Base-by-base conservation (phyloP, 2,797 vertebrate genomes). In the Acanthornis magna region DNA sequence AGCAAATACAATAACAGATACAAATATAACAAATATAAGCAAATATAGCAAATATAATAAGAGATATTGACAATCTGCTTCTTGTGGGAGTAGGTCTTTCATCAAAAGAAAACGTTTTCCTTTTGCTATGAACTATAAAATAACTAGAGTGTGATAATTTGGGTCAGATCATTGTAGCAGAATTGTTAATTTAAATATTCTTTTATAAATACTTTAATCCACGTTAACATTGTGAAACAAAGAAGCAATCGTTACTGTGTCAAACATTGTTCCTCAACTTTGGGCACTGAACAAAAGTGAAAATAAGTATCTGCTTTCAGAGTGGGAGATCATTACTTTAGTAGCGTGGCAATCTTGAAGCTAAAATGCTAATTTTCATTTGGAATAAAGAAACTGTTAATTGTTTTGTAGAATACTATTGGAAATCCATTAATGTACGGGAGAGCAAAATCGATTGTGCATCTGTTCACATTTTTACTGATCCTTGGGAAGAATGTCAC, bases 341-440 rank as follows among this genome's bases (percentile, higher is more conserved):
- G 21, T 82, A 47, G 34, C 19, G 29, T 71, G n/a, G 21, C 55
- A 89, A 0, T 71, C 42, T n/a, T 77, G 54, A 85, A 66, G 55
- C 32, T 80, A 61, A 89, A 89, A 71, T 89, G 45, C 40, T 80
- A 29, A 40, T 88, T 91, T 95, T 87, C 72, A 22, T 72, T 89
- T 77, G 54, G 23, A 91, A 71, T 89, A 83, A 79, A 72, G 60
- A 47, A 74, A 20, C 42, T 67, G 51, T 85, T 94, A 92, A 88
- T 77, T 71, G 63, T 90, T 96, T 79, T 60, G 67, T 79, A 50
- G 80, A 90, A 79, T 53, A 21, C 40, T 76, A 57, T 50, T 93
- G 86, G 80, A 94, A 95, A 94, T 82, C 71, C 50, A 66, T 87
- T 82, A 60, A 90, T 77, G 34, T 71, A 36, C 0, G 0, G 61